These are phyloP conservation scores for Heliconius charithonia DNA, from an alignment of 2,888 invertebrate genomes.

Conservation along the genomic window DNA sequence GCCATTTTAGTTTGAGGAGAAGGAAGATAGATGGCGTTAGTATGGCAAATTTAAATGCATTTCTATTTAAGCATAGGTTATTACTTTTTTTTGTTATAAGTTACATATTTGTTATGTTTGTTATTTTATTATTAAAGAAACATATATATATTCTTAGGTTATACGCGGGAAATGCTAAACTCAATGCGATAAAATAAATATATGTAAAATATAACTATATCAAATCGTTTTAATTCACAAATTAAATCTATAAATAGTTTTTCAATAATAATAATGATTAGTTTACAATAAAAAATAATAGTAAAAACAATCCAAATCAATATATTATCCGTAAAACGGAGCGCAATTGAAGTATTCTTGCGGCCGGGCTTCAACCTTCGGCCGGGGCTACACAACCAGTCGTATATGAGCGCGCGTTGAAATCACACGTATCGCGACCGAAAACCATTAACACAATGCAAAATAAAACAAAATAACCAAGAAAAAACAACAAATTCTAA, in stretches of 20 bases:
- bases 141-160: background rate
- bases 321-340: constrained; percentile 54
- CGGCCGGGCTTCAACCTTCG: constrained; percentile 74
- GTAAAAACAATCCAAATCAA: constrained; percentile 1
- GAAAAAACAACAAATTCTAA: constrained; percentile 56
- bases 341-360: constrained; percentile 58
- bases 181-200: background rate
- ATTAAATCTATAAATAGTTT: background rate
- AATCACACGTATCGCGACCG: constrained; percentile 54
- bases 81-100: background rate
- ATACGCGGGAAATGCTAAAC: background rate
- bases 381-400: constrained; percentile 74
- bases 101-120: background rate
- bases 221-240: background rate
- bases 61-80: constrained; percentile 56
- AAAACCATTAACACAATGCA: constrained; percentile 53
- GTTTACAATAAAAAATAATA: background rate
- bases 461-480: constrained; percentile 68
- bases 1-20: constrained; percentile 60
- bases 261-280: background rate
- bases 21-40: constrained; percentile 59
- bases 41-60: constrained; percentile 54
- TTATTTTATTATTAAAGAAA: background rate
- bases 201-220: background rate
- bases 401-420: constrained; percentile 63